A percentile compares a stretch with the other conserved stretches of the same genome.
These are phyloP conservation scores for Chamaetylas fuelleborni DNA, from an alignment of 2,113 vertebrate species.

Conservation along the genomic window DNA sequence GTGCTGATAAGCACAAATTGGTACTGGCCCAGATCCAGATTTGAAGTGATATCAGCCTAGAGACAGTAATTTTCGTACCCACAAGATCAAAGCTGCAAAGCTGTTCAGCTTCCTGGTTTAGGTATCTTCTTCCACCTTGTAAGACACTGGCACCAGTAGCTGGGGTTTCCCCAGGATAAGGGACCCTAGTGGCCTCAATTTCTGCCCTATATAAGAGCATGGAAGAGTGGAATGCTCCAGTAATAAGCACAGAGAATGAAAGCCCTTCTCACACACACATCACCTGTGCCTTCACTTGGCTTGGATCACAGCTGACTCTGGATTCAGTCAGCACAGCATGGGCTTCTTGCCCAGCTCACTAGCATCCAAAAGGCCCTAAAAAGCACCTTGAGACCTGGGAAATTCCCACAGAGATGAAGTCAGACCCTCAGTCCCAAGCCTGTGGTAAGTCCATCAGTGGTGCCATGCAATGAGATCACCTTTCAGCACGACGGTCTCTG, in stretches of 20 bases:
- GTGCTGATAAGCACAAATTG: not conserved
- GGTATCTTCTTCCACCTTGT: not conserved
- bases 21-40: not conserved
- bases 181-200: not conserved
- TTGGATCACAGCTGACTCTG: not conserved
- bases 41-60: not conserved
- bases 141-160: not conserved
- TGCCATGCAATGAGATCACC: constrained; percentile 13
- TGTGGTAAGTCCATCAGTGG: not conserved
- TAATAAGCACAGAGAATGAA: not conserved
- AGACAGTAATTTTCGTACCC: not conserved
- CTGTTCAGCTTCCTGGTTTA: not conserved
- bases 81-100: not conserved
- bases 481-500: fast-evolving
- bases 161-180: not conserved
- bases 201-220: fast-evolving
- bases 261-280: not conserved
- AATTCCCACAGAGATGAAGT: constrained; percentile 19
- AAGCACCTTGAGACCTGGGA: not conserved
- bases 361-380: not conserved
- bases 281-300: not conserved
- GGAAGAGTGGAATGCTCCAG: not conserved
- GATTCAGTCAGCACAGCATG: fast-evolving
- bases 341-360: constrained; percentile 5
- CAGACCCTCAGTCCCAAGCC: not conserved